phyloP scores from a whole-genome alignment of 2,888 invertebrate species.

The Sepioteuthis lessoniana region DNA sequence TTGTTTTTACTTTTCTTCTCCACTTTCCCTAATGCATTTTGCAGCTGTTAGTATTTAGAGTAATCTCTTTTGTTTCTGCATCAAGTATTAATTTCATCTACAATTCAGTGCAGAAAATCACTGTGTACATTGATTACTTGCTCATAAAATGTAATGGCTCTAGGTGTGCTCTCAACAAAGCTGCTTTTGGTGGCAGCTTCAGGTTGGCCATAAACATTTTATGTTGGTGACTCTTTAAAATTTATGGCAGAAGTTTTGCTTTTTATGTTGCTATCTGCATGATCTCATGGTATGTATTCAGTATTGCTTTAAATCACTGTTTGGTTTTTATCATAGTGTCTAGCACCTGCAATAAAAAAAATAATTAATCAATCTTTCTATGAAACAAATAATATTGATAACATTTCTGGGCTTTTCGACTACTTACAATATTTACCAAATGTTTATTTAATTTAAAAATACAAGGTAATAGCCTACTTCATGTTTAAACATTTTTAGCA shows the following conservation, averaged over 20 bases:
- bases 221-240: neutral
- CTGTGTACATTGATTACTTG: neutral
- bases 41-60: neutral
- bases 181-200: conserved; percentile 10
- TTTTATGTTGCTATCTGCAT: conserved; percentile 23
- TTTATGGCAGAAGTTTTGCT: conserved; percentile 13
- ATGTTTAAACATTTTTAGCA: neutral
- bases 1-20: conserved; percentile 18
- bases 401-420: neutral
- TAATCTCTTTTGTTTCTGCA: neutral
- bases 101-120: neutral
- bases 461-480: neutral
- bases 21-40: conserved; percentile 20
- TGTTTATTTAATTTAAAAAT: neutral
- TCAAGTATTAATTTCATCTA: neutral
- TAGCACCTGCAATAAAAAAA: conserved; percentile 1
- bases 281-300: neutral
- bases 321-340: neutral
- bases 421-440: neutral
- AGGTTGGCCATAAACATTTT: neutral
- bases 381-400: neutral
- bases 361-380: neutral
- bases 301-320: neutral
- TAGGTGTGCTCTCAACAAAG: neutral
- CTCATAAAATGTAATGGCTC: neutral